Evolutionary conservation across 2,888 invertebrate genomes (phyloP).

Genomic region (Lapara coniferarum): DNA sequence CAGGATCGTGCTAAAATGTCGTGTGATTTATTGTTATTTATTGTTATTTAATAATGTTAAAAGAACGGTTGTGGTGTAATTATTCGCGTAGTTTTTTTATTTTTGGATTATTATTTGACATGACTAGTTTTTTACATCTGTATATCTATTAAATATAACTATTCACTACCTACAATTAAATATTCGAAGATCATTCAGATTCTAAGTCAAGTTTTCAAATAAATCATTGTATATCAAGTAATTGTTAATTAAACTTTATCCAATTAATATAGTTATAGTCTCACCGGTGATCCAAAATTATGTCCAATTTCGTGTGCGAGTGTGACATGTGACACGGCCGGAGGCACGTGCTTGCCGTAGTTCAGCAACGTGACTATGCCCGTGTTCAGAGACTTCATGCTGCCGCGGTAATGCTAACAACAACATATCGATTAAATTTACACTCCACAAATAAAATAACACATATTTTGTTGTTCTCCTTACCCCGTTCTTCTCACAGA

Average conservation of each 20-base stretch:
- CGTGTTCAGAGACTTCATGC: constrained; percentile 97
- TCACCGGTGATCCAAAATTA: constrained; percentile 98
- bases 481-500: constrained; percentile 98
- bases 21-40: not conserved
- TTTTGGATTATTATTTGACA: too few relatives aligned
- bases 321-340: constrained; percentile 99
- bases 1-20: constrained; percentile 93
- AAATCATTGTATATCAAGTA: not conserved
- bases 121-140: too few relatives aligned
- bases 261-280: constrained; percentile 12
- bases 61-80: too few relatives aligned
- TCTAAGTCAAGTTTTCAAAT: not conserved
- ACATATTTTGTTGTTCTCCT: constrained; percentile 50
- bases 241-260: not conserved
- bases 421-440: constrained; percentile 14
- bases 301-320: constrained; percentile 99
- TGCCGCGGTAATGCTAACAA: constrained; percentile 93
- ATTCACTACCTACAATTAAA: too few relatives aligned
- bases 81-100: not conserved
- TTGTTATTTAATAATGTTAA: not conserved
- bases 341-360: constrained; percentile 98
- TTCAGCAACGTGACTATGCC: constrained; percentile 98
- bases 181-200: too few relatives aligned
- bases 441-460: not conserved
- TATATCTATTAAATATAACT: too few relatives aligned